phyloP scores from a whole-genome alignment of 2,797 vertebrate genomes.

The Neopelma chrysocephalum region DNA sequence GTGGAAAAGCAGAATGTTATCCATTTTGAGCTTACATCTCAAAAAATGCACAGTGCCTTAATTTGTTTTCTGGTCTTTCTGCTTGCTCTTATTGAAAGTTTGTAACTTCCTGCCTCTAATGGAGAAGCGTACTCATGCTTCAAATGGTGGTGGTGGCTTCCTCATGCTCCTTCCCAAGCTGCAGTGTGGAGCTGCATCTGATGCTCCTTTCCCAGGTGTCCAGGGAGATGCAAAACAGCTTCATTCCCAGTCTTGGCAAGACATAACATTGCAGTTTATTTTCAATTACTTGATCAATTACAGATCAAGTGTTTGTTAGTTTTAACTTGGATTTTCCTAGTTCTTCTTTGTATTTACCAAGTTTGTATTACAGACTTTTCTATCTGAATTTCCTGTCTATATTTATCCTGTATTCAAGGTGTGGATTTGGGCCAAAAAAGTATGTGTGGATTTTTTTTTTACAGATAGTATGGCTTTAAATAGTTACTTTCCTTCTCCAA shows the following conservation, averaged over 20 bases:
- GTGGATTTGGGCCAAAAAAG: neutral
- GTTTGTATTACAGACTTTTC: neutral
- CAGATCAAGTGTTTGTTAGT: neutral
- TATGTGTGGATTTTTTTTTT: neutral
- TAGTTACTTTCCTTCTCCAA: neutral
- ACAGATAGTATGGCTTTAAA: slow-evolving; percentile 23
- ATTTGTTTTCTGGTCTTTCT: neutral
- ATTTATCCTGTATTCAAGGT: neutral
- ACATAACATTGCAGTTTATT: neutral
- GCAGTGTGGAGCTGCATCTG: neutral
- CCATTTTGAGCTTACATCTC: neutral
- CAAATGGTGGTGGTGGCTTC: neutral
- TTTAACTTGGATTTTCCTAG: neutral
- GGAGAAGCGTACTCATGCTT: fast-evolving
- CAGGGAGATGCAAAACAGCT: neutral
- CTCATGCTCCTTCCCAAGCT: neutral
- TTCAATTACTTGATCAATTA: neutral
- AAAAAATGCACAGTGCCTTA: neutral
- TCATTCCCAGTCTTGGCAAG: neutral
- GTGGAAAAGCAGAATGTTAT: neutral
- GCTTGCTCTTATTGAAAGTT: neutral
- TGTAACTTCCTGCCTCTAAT: neutral
- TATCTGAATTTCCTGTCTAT: neutral
- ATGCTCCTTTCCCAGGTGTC: neutral
- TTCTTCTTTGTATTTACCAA: neutral